Evolutionary conservation across 1,140 invertebrate species (phyloP).

Genomic region (Pectinophora gossypiella): DNA sequence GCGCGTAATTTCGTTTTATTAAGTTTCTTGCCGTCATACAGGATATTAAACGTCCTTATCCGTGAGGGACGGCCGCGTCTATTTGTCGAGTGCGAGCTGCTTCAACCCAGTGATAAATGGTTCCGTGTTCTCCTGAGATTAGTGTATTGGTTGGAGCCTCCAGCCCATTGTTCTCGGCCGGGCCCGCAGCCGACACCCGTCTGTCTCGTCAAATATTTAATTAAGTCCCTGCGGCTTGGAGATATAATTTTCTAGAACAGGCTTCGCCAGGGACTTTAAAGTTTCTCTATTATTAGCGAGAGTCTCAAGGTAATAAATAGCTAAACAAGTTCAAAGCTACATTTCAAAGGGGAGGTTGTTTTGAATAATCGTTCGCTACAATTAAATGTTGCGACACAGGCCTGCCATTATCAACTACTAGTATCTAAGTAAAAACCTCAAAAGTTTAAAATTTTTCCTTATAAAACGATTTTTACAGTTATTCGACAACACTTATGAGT

Average conservation of each 20-base stretch:
- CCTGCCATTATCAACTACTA: no score
- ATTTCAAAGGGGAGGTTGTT: neutral
- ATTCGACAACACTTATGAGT: no score
- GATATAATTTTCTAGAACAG: neutral
- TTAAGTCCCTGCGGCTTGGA: neutral
- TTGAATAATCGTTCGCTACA: neutral
- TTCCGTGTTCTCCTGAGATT: neutral
- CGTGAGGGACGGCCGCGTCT: neutral
- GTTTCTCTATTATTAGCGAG: neutral
- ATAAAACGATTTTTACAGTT: no score
- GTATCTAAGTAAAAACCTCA: no score
- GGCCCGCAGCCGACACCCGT: neutral
- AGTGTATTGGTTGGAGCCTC: neutral
- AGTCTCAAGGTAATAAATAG: neutral
- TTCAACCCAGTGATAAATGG: neutral
- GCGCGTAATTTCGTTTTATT: conserved; percentile 45
- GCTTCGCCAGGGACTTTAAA: neutral
- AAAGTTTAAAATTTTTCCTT: no score
- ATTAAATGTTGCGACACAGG: neutral
- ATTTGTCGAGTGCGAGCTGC: neutral
- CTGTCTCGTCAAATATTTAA: neutral
- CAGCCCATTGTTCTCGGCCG: neutral
- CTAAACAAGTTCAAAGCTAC: neutral
- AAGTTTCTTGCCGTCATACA: conserved; percentile 32
- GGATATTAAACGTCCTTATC: conserved; percentile 22